Evolutionary conservation across 2,113 vertebrate species (phyloP), one percentile per base, ranked within the genome.

Genomic region (Fregata magnificens): DNA sequence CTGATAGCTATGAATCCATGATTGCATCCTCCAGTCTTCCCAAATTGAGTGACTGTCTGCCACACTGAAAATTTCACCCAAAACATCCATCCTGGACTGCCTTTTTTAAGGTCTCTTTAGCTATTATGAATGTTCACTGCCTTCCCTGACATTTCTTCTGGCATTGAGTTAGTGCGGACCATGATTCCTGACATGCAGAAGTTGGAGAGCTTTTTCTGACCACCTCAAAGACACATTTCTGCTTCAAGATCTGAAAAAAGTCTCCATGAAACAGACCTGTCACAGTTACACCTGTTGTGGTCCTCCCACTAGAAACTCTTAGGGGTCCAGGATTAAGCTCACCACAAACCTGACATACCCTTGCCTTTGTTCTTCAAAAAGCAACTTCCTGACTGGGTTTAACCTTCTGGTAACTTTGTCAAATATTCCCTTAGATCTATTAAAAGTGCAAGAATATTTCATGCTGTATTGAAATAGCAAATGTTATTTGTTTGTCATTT

Each of bases 401-500:
- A 77, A 72, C 38, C 7, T 92, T 87, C 63, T 79, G 17, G 11
- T 65, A 40, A 63, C n/a, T 94, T 59, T 86, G 65, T 74, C 72
- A 92, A 82, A 44, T 56, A 47, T 83, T 77, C 21, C 63, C 58
- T 93, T 63, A 76, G 62, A 53, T 81, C 50, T 86, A 10, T 71
- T 92, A 80, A 89, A 88, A 93, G 42, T 73, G 49, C 86, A 76
- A 87, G 16, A 78, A 71, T 8, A 59, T 94, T 91, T 92, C 26
- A 56, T 11, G 18, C n/a, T 61, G n/a, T 73, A 79, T 20, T 85
- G 74, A 96, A 86, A 95, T 50, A 81, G 47, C 8, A 67, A 86
- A 74, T 91, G 45, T 47, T 47, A 47, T 95, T 95, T 91, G 82
- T 96, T 96, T 93, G 59, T 74, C 85, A 90, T 90, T 93, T 94